These are phyloP conservation scores for Himalopsyche kuldschensis DNA, from an alignment of 2,888 invertebrate genomes.

Conservation along the genomic window DNA sequence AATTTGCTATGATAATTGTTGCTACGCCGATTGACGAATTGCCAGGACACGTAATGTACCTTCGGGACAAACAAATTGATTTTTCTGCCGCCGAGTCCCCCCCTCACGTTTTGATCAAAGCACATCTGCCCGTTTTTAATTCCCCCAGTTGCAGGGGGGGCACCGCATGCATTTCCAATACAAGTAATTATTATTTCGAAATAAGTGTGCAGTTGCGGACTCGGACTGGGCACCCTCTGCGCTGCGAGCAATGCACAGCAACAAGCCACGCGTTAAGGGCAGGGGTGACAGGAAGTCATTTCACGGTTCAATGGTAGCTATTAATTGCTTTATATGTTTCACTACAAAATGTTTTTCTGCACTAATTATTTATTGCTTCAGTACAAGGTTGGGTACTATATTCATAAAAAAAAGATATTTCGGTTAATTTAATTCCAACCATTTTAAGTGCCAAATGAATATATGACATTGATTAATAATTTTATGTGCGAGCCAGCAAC, in stretches of 20 bases:
- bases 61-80: background rate
- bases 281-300: background rate
- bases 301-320: background rate
- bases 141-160: background rate
- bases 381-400: no score
- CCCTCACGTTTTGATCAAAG: background rate
- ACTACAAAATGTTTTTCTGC: no score
- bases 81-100: background rate
- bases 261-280: background rate
- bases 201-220: background rate
- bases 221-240: background rate
- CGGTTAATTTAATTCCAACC: no score
- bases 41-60: background rate
- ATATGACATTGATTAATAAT: no score
- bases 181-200: background rate
- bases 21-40: background rate
- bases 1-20: background rate
- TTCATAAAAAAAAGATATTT: no score
- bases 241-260: background rate
- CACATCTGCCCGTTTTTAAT: background rate
- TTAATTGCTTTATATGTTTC: background rate
- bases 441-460: no score
- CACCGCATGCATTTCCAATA: background rate
- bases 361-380: no score
- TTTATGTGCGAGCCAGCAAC: no score